Conservation (phyloP, 2,797 vertebrate species). For the Pempheris klunzingeri region DNA sequence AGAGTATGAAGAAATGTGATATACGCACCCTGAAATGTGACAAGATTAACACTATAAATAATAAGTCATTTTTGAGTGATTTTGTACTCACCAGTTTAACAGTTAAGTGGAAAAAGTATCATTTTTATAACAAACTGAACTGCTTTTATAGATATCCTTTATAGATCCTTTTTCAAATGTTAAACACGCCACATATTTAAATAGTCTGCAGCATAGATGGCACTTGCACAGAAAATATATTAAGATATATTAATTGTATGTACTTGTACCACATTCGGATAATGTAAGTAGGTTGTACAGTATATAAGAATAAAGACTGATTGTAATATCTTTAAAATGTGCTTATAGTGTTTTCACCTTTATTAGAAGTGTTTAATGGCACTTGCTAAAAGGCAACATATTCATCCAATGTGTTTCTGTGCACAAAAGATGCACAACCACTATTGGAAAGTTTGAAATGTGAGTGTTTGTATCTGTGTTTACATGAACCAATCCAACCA, state of each 20-base stretch:
- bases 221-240: conserved; percentile 46
- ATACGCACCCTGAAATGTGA: conserved; percentile 75
- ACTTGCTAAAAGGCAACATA: conserved; percentile 1
- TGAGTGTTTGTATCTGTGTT: conserved; percentile 4
- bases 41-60: conserved; percentile 46
- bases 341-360: background rate
- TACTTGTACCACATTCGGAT: conserved; percentile 49
- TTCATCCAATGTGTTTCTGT: background rate
- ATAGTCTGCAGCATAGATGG: conserved; percentile 50
- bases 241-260: conserved; percentile 56
- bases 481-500: background rate
- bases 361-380: background rate
- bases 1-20: conserved; percentile 52
- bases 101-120: conserved; percentile 37
- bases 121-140: conserved; percentile 59
- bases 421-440: background rate
- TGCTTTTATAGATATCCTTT: conserved; percentile 67
- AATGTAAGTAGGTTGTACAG: conserved; percentile 68
- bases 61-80: conserved; percentile 40
- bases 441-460: conserved; percentile 5
- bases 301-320: conserved; percentile 68
- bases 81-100: conserved; percentile 54
- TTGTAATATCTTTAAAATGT: conserved; percentile 46
- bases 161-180: conserved; percentile 50
- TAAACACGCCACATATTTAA: conserved; percentile 43